Evolutionary conservation across 1,140 invertebrate genomes (phyloP).

Genomic region (Pseudomyrmex concolor): DNA sequence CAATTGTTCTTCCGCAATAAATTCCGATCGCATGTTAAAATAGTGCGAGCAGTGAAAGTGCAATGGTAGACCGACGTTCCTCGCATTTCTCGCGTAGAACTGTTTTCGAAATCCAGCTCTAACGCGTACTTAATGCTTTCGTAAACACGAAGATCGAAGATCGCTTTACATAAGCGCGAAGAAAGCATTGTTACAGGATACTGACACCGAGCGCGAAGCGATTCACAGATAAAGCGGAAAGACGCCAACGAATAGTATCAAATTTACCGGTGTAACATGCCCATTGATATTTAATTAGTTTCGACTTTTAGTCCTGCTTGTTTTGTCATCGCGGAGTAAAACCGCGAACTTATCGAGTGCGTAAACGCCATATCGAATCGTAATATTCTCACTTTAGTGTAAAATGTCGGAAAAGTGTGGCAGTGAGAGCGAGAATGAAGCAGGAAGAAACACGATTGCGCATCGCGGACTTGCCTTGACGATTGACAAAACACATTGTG

Average conservation of each 20-base stretch:
- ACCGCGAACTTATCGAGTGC: neutral
- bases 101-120: slow-evolving; percentile 51
- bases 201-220: neutral
- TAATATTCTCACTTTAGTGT: slow-evolving; percentile 21
- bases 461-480: neutral
- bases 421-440: slow-evolving; percentile 11
- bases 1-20: slow-evolving; percentile 11
- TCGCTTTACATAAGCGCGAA: slow-evolving; percentile 9
- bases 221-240: neutral
- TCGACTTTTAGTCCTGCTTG: neutral
- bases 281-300: neutral
- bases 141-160: slow-evolving; percentile 25
- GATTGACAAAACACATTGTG: neutral
- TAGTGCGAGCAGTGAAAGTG: slow-evolving; percentile 62
- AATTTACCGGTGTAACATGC: neutral
- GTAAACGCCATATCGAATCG: slow-evolving; percentile 7
- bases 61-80: slow-evolving; percentile 38
- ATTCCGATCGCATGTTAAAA: slow-evolving; percentile 57
- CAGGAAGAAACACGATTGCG: slow-evolving; percentile 10
- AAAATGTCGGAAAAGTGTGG: slow-evolving; percentile 12
- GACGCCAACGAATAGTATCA: neutral
- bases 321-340: neutral
- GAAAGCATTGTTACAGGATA: neutral
- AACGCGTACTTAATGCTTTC: slow-evolving; percentile 32
- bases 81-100: slow-evolving; percentile 55